A percentile compares a stretch with the other conserved stretches of the same genome.
Conservation (phyloP, 2,113 vertebrate genomes). For the Oncorhynchus mykiss region DNA sequence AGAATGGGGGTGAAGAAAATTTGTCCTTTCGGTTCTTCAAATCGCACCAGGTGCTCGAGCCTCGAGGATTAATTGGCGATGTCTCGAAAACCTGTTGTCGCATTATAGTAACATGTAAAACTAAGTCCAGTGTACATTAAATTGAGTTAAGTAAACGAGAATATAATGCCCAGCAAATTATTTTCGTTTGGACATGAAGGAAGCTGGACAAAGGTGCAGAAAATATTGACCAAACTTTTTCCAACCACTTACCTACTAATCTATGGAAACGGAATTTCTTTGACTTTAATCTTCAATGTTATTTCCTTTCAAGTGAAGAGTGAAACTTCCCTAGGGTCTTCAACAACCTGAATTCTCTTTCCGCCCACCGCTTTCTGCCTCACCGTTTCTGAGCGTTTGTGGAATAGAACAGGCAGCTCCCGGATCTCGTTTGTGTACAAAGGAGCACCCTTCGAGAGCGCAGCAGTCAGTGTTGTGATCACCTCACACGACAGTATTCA, state of each 20-base stretch:
- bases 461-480: background rate
- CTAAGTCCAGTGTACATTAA: background rate
- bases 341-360: background rate
- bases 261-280: background rate
- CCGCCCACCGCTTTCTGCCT: background rate
- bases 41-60: background rate
- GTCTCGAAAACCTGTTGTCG: background rate
- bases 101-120: no score
- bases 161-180: background rate
- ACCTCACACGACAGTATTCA: background rate
- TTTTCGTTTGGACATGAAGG: background rate
- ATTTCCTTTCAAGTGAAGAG: background rate
- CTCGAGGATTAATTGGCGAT: background rate
- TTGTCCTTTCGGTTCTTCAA: background rate
- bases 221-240: constrained; percentile 1
- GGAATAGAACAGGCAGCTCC: constrained; percentile 29
- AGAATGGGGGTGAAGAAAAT: background rate
- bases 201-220: background rate
- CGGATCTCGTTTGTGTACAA: constrained; percentile 41
- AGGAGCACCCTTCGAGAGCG: constrained; percentile 9
- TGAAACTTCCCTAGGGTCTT: constrained; percentile 11
- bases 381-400: background rate
- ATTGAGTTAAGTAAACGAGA: background rate
- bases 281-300: background rate
- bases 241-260: constrained; percentile 36